Evolutionary conservation across 2,113 vertebrate species (phyloP).

Genomic region (Calidris pugnax): DNA sequence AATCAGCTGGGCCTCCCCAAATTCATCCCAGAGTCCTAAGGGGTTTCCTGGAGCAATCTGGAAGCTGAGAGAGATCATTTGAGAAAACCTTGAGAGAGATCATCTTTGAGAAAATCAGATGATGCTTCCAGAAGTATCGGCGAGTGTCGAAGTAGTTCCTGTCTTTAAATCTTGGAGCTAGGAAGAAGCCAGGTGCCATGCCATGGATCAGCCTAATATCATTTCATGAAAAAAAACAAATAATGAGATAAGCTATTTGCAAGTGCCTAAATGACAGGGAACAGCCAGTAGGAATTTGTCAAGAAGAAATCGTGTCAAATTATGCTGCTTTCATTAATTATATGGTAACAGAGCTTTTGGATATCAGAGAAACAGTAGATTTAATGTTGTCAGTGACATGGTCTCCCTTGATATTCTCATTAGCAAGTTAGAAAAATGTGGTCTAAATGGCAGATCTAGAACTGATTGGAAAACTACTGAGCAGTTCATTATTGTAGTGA

Average conservation of each 20-base stretch:
- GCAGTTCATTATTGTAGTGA: neutral
- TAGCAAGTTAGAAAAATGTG: neutral
- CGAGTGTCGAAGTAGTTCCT: neutral
- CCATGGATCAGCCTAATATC: neutral
- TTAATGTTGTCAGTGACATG: neutral
- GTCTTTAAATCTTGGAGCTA: neutral
- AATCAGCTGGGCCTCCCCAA: neutral
- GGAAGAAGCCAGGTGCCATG: neutral
- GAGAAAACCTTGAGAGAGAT: too few relatives aligned
- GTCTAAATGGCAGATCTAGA: neutral
- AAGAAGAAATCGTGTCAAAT: neutral
- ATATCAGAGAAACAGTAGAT: neutral
- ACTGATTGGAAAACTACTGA: neutral
- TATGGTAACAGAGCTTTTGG: neutral
- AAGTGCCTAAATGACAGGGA: neutral
- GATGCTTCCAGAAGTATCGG: neutral
- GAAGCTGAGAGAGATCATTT: neutral
- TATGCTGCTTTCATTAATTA: neutral
- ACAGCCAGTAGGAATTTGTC: neutral
- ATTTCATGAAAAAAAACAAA: too few relatives aligned
- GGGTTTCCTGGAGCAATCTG: neutral
- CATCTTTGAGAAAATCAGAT: neutral
- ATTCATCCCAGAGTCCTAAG: neutral
- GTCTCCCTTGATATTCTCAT: neutral
- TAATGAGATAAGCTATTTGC: neutral